phyloP scores from a whole-genome alignment of 2,797 vertebrate genomes.

The Emys orbicularis region DNA sequence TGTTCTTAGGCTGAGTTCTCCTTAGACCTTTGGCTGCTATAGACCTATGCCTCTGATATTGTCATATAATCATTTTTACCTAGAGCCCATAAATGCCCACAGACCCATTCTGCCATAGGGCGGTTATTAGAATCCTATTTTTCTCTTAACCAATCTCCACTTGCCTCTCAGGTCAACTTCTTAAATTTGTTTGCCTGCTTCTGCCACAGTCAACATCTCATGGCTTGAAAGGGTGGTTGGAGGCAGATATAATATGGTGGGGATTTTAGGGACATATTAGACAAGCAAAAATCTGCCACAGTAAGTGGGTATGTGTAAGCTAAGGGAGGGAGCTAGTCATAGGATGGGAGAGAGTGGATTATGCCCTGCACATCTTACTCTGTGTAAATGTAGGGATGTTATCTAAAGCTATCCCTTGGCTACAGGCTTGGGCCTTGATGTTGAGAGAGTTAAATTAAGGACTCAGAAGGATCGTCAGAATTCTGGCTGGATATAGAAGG shows the following conservation, averaged over 20 bases:
- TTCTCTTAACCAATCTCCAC: constrained; percentile 2
- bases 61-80: not conserved
- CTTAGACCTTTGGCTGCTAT: not conserved
- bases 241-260: not conserved
- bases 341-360: not conserved
- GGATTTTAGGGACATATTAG: not conserved
- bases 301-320: not conserved
- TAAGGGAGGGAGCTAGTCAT: not conserved
- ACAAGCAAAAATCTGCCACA: not conserved
- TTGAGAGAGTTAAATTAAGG: not conserved
- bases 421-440: not conserved
- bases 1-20: not conserved
- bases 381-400: not conserved
- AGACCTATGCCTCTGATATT: not conserved
- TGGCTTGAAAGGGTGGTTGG: not conserved
- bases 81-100: not conserved
- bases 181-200: constrained; percentile 17
- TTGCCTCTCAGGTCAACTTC: constrained; percentile 34
- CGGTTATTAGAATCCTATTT: not conserved
- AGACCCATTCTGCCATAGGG: not conserved
- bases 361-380: not conserved
- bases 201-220: not conserved
- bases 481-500: not conserved
- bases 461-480: not conserved
- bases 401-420: not conserved